Conservation (phyloP, 2,888 invertebrate genomes). For the Chalcosyrphus nemorum region DNA sequence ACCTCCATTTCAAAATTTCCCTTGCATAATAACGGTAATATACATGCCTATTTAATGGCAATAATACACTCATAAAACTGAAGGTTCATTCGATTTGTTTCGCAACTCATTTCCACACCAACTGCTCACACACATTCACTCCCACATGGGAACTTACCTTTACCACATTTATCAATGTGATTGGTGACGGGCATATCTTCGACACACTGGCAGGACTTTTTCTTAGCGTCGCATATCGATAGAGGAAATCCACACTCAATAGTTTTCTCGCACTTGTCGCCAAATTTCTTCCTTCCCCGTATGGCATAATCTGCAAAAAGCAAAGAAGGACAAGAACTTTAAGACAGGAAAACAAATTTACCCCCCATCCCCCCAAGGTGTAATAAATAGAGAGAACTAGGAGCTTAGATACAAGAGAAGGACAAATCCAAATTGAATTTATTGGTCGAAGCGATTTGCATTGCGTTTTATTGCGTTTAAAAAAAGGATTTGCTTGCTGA, state of each 20-base stretch:
- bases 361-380: background rate
- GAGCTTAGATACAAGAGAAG: background rate
- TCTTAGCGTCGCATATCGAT: slow-evolving; percentile 87
- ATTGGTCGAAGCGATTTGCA: slow-evolving; percentile 24
- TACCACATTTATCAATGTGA: slow-evolving; percentile 93
- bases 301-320: slow-evolving; percentile 83
- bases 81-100: slow-evolving; percentile 5
- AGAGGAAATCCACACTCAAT: slow-evolving; percentile 89
- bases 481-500: background rate
- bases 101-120: slow-evolving; percentile 23
- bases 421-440: slow-evolving; percentile 15
- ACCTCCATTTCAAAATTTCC: background rate
- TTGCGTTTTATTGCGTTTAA: slow-evolving; percentile 22
- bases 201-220: slow-evolving; percentile 88
- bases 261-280: slow-evolving; percentile 88
- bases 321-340: background rate
- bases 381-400: slow-evolving; percentile 33
- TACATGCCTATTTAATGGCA: background rate
- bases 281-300: slow-evolving; percentile 87
- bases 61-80: background rate
- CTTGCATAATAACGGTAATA: background rate
- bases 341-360: slow-evolving; percentile 31
- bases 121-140: background rate
- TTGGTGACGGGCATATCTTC: slow-evolving; percentile 89
- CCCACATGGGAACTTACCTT: slow-evolving; percentile 83